Evolutionary conservation across 1,140 invertebrate species (phyloP).

Genomic region (Nebria ingens): DNA sequence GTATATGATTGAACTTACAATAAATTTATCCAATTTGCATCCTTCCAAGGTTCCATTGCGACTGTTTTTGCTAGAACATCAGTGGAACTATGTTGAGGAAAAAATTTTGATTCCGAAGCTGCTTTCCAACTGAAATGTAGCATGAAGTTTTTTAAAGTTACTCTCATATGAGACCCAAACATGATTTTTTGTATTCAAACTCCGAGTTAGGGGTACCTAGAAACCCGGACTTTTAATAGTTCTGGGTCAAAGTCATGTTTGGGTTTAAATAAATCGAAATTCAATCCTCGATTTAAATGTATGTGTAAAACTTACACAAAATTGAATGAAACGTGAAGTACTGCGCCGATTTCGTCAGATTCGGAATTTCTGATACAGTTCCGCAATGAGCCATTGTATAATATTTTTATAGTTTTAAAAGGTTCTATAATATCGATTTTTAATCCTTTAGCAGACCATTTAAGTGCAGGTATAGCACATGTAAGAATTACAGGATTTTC

Average conservation of each 20-base stretch:
- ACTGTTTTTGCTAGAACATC: slow-evolving; percentile 22
- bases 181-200: background rate
- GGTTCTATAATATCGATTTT: slow-evolving; percentile 25
- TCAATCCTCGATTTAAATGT: background rate
- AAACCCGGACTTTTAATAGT: too few relatives aligned
- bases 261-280: background rate
- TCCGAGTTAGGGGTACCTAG: too few relatives aligned
- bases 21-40: slow-evolving; percentile 25
- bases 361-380: slow-evolving; percentile 13
- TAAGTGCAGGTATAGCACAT: slow-evolving; percentile 17
- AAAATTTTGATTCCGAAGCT: slow-evolving; percentile 19
- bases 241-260: too few relatives aligned
- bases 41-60: slow-evolving; percentile 23
- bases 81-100: slow-evolving; percentile 22
- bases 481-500: slow-evolving; percentile 14
- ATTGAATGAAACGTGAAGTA: slow-evolving; percentile 27
- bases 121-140: slow-evolving; percentile 29
- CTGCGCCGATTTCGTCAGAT: slow-evolving; percentile 8
- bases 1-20: slow-evolving; percentile 26
- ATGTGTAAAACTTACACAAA: slow-evolving; percentile 24
- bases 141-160: background rate
- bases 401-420: slow-evolving; percentile 21
- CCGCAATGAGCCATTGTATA: slow-evolving; percentile 25
- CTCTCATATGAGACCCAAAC: background rate
- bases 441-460: slow-evolving; percentile 24